phyloP scores from a whole-genome alignment of 1,140 invertebrate species.

The Halotydeus destructor region DNA sequence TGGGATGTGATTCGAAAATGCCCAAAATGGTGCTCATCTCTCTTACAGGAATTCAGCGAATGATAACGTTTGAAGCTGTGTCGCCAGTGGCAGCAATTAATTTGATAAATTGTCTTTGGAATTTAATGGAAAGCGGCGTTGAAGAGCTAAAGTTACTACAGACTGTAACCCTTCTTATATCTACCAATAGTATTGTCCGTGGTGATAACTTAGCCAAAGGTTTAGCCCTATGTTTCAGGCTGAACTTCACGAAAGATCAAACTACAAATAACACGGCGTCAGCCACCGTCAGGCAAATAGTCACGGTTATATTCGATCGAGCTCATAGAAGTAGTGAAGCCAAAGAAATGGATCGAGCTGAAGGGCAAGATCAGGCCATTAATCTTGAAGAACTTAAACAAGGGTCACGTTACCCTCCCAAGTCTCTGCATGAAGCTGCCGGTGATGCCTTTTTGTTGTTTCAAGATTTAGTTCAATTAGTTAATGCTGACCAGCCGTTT shows the following conservation, averaged over 20 bases:
- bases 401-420: slow-evolving; percentile 31
- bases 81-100: slow-evolving; percentile 49
- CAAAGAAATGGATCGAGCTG: too few species aligned
- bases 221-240: slow-evolving; percentile 78
- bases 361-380: slow-evolving; percentile 4
- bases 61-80: slow-evolving; percentile 33
- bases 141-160: slow-evolving; percentile 93
- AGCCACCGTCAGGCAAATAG: slow-evolving; percentile 83
- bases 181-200: slow-evolving; percentile 77
- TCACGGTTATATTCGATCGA: slow-evolving; percentile 88
- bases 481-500: slow-evolving; percentile 83
- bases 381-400: slow-evolving; percentile 11
- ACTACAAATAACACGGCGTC: slow-evolving; percentile 90
- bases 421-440: slow-evolving; percentile 63
- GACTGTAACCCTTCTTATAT: slow-evolving; percentile 77
- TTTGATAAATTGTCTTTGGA: slow-evolving; percentile 79
- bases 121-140: slow-evolving; percentile 68
- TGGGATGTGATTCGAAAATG: slow-evolving; percentile 85
- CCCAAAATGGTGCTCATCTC: slow-evolving; percentile 85
- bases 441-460: slow-evolving; percentile 86
- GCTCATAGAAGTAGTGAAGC: slow-evolving; percentile 40
- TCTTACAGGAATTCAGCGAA: slow-evolving; percentile 53
- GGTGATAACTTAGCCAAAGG: slow-evolving; percentile 80
- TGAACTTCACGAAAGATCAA: slow-evolving; percentile 79
- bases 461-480: slow-evolving; percentile 87